Base-by-base conservation (phyloP, 2,113 vertebrate species). In the Gasterosteus nipponicus region DNA sequence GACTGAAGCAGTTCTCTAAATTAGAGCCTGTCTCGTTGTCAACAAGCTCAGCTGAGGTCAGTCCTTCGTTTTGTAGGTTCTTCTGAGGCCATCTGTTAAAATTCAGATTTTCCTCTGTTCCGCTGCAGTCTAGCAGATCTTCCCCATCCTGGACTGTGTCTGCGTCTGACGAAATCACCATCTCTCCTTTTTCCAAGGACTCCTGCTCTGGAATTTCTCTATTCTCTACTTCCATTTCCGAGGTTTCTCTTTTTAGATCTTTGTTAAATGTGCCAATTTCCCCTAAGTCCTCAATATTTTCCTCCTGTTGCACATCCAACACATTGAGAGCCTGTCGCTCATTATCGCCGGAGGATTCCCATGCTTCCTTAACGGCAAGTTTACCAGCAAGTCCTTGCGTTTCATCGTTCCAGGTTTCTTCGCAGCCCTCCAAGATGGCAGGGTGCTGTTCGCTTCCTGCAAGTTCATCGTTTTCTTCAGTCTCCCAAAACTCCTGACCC, bases 371-470 rank as follows among this genome's bases (percentile, higher is more conserved):
- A 16, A 33, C 2, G 16, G 19, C 12, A 11, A 69, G 29, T 35
- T 79, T 63, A 56, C 46, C 31, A 5, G 14, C 47, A 1, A 69
- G 39, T 47, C 87, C 86, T 82, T 89, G 87, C 35, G 56, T 85
- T 60, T 94, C 90, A 47, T 93, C 81, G 44, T 92, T 92, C 73
- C 68, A 85, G 12, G 47, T 78, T 63, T 90, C 92, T 42, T 92
- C 86, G 61, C 35, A 49, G 42, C 65, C 78, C 44, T 89, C 85
- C 42, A 84, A 26, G 59, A 87, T 31, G 29, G 87, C 85, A 18
- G 93, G 93, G 76, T 94, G 92, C 80, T 92, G 91, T 59, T 95
- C 94, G 38, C 90, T 93, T 81, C 85, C 90, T 26, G 94, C 94
- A 26, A 92, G 85, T 80, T 95, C 93, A 78, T 95, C 92, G 10